Percentiles rank a stretch among this genome's conserved stretches.
These are phyloP conservation scores for Anthopleura sola DNA, from an alignment of 64 coral and sea anemone genomes.

Conservation along the genomic window DNA sequence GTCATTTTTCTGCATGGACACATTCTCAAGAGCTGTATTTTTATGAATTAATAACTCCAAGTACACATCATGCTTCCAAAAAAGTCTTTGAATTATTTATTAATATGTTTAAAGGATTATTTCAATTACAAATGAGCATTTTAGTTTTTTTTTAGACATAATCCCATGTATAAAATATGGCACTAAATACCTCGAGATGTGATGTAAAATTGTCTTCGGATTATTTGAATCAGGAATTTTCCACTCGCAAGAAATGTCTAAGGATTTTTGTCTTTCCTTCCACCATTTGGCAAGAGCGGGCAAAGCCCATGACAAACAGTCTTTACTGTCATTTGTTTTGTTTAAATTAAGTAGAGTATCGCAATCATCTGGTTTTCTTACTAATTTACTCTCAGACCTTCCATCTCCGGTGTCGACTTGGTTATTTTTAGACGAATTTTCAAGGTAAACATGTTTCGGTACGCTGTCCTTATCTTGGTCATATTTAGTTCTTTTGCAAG, in stretches of 20 bases:
- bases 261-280: conserved; percentile 22
- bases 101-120: background rate
- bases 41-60: background rate
- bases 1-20: background rate
- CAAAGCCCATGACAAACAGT: conserved; percentile 19
- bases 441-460: background rate
- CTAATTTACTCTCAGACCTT: background rate
- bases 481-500: background rate
- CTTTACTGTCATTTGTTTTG: conserved; percentile 6
- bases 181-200: conserved; percentile 25
- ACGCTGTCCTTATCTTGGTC: background rate
- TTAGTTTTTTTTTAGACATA: background rate
- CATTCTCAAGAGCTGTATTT: background rate
- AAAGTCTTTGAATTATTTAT: background rate
- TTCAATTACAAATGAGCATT: background rate
- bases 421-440: background rate
- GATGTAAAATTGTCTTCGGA: conserved; percentile 40
- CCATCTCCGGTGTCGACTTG: background rate
- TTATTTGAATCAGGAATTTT: conserved; percentile 33
- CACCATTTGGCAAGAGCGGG: conserved; percentile 58
- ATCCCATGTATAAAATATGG: background rate
- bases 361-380: background rate
- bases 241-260: background rate
- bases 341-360: background rate
- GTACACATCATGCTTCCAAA: background rate